Conservation (phyloP, 2,888 invertebrate genomes). For the Noctua pronuba region DNA sequence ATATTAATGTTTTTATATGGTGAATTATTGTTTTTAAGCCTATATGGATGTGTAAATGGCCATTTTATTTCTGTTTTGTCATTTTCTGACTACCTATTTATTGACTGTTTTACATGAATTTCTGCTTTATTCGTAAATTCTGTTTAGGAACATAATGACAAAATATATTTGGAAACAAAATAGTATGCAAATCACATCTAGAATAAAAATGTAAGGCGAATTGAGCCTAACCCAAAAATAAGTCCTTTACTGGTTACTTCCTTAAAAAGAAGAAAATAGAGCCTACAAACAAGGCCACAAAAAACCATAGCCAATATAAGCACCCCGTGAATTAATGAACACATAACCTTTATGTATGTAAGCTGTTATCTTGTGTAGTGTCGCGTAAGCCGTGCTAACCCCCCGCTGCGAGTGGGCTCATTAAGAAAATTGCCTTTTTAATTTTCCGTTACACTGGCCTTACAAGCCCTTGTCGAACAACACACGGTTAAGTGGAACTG, state of each 20-base stretch:
- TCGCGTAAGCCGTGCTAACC: constrained; percentile 71
- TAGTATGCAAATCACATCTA: not conserved
- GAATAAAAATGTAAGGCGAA: not conserved
- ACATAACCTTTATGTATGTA: constrained; percentile 47
- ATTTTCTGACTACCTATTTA: constrained; percentile 54
- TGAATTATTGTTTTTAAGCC: constrained; percentile 54
- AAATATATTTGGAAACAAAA: not conserved
- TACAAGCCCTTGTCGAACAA: constrained; percentile 68
- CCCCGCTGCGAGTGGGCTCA: constrained; percentile 77
- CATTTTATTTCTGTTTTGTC: constrained; percentile 57
- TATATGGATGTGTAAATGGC: constrained; percentile 47
- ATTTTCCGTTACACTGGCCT: constrained; percentile 82
- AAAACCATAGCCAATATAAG: constrained; percentile 8
- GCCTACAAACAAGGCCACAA: not conserved
- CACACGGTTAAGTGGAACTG: constrained; percentile 67
- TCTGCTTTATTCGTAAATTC: constrained; percentile 23
- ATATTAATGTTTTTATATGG: constrained; percentile 55
- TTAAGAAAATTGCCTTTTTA: constrained; percentile 87
- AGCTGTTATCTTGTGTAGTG: constrained; percentile 59
- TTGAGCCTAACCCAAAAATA: not conserved
- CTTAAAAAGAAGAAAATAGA: not conserved
- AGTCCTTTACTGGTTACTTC: not conserved
- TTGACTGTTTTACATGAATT: constrained; percentile 30
- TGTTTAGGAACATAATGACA: not conserved
- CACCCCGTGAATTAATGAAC: constrained; percentile 36